Conservation (phyloP, 2,888 invertebrate genomes). For the Habroteleia sp. region DNA sequence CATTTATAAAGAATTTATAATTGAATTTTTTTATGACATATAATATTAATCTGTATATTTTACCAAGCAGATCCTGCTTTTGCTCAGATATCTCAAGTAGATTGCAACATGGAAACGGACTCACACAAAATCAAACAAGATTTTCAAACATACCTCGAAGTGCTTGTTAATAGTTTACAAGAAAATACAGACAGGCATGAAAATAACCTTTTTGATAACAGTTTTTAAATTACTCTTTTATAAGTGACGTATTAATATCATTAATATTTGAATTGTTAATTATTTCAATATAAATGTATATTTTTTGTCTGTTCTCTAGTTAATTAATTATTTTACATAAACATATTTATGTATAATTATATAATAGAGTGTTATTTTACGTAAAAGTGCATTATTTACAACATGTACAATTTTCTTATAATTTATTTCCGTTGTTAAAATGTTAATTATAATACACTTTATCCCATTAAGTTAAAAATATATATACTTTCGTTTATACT, state of each 20-base stretch:
- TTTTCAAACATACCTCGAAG: conserved; percentile 79
- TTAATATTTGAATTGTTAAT: not conserved
- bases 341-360: too few relatives aligned
- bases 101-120: conserved; percentile 83
- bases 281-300: conserved; percentile 1
- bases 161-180: conserved; percentile 71
- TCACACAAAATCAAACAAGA: conserved; percentile 84
- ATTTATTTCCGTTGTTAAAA: too few relatives aligned
- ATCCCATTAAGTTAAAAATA: too few relatives aligned
- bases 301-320: too few relatives aligned
- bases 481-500: too few relatives aligned
- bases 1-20: too few relatives aligned
- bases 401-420: conserved; percentile 22
- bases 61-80: conserved; percentile 84
- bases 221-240: conserved; percentile 12
- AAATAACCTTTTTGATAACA: conserved; percentile 38
- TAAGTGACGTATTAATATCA: not conserved
- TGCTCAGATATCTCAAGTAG: conserved; percentile 84
- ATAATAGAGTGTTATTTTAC: not conserved
- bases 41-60: conserved; percentile 66
- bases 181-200: conserved; percentile 71
- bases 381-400: conserved; percentile 4
- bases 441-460: too few relatives aligned
- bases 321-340: too few relatives aligned
- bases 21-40: not conserved